phyloP scores from a whole-genome alignment of 53 echinoderm and acorn worm species.

The Temnopleurus reevesii region DNA sequence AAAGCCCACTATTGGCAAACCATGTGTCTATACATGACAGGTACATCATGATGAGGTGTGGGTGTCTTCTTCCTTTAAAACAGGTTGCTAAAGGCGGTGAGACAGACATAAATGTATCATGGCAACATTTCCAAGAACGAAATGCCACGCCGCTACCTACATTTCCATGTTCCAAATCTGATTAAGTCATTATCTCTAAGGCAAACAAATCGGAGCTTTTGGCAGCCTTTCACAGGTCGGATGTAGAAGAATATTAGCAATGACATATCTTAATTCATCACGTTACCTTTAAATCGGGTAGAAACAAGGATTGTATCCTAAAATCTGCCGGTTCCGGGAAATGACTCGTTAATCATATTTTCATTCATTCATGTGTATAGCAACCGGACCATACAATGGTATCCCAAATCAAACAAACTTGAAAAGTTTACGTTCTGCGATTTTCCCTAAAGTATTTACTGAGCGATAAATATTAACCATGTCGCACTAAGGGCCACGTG shows the following conservation, averaged over 20 bases:
- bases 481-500: too few species aligned
- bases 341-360: conserved; percentile 16
- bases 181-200: conserved; percentile 26
- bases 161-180: neutral
- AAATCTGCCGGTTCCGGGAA: conserved; percentile 26
- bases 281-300: neutral
- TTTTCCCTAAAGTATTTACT: too few species aligned
- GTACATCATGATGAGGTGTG: neutral
- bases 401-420: too few species aligned
- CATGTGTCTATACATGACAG: too few species aligned
- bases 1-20: too few species aligned
- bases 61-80: neutral
- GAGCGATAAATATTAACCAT: too few species aligned
- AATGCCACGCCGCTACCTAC: neutral
- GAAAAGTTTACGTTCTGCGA: too few species aligned
- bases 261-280: conserved; percentile 28
- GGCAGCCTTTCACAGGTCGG: conserved; percentile 9
- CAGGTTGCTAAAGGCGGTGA: neutral
- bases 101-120: conserved; percentile 1
- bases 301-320: neutral
- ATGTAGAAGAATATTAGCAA: conserved; percentile 14
- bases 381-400: too few species aligned
- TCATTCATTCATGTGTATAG: neutral
- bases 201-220: conserved; percentile 1
- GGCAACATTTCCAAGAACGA: neutral